These are phyloP conservation scores for Scaptomyza polygonia DNA, from an alignment of 2,888 invertebrate species.

Conservation along the genomic window DNA sequence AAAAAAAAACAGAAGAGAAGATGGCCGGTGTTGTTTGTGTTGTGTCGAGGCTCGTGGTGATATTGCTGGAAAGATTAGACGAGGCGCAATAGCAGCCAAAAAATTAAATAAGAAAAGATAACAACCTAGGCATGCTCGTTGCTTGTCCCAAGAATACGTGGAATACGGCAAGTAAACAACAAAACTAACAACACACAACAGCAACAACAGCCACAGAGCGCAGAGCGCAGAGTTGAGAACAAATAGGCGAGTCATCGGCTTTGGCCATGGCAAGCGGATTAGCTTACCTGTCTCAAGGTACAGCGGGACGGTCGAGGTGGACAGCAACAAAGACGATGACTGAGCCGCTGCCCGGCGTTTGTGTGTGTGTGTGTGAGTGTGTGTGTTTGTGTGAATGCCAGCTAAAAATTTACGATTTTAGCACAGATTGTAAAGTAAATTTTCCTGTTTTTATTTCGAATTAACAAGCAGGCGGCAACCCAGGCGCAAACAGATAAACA, in stretches of 20 bases:
- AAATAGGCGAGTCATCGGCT: constrained; percentile 74
- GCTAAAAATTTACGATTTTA: constrained; percentile 80
- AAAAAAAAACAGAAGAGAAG: neutral
- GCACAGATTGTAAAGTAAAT: constrained; percentile 82
- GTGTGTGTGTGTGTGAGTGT: constrained; percentile 14
- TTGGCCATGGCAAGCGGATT: constrained; percentile 74
- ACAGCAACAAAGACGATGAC: neutral
- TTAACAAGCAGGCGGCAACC: constrained; percentile 66
- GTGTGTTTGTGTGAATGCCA: constrained; percentile 46
- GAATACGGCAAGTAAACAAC: constrained; percentile 43
- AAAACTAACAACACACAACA: constrained; percentile 12
- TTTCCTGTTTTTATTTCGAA: constrained; percentile 81
- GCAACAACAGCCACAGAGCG: constrained; percentile 11
- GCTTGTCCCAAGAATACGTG: constrained; percentile 50
- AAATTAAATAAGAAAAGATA: constrained; percentile 77
- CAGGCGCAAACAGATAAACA: constrained; percentile 46
- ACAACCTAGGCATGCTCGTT: constrained; percentile 65
- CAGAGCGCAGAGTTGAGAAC: constrained; percentile 55
- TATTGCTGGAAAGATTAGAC: constrained; percentile 81
- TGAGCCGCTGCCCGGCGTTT: constrained; percentile 49
- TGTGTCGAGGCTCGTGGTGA: constrained; percentile 63
- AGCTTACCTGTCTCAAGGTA: constrained; percentile 59
- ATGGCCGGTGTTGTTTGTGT: constrained; percentile 5
- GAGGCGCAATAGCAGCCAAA: constrained; percentile 70
- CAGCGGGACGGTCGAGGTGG: constrained; percentile 3